Percentiles rank a stretch among this genome's conserved stretches.
Conservation (phyloP, 2,113 vertebrate genomes). For the Falcunculus frontatus region DNA sequence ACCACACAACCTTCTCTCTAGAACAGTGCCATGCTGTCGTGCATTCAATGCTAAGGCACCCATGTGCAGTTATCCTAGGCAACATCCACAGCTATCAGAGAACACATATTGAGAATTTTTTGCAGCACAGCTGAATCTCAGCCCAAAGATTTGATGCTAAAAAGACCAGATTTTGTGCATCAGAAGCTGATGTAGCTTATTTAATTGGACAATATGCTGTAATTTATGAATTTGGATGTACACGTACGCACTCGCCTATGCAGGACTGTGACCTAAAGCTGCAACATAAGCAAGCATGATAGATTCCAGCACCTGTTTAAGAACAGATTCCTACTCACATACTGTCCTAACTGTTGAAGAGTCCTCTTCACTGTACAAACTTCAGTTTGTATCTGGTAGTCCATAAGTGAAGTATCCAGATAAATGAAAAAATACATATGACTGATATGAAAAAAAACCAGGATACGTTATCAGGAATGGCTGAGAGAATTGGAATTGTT, state of each 20-base stretch:
- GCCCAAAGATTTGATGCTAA: neutral
- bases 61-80: neutral
- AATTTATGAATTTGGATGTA: neutral
- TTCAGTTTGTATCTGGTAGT: neutral
- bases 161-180: neutral
- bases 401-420: rapidly evolving
- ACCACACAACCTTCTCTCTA: neutral
- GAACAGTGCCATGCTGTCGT: neutral
- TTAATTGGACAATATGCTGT: too few species aligned
- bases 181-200: neutral
- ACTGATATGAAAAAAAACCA: rapidly evolving
- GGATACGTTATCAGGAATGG: neutral
- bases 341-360: neutral
- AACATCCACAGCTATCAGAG: neutral
- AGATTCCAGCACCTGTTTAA: neutral
- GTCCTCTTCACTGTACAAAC: neutral
- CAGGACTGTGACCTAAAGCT: neutral
- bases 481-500: neutral
- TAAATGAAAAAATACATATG: neutral
- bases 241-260: neutral
- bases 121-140: neutral
- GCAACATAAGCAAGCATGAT: neutral
- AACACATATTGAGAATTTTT: neutral
- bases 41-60: neutral
- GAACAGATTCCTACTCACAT: neutral